Conservation (phyloP, 2,888 invertebrate species). For the Ectemnius cavifrons region DNA sequence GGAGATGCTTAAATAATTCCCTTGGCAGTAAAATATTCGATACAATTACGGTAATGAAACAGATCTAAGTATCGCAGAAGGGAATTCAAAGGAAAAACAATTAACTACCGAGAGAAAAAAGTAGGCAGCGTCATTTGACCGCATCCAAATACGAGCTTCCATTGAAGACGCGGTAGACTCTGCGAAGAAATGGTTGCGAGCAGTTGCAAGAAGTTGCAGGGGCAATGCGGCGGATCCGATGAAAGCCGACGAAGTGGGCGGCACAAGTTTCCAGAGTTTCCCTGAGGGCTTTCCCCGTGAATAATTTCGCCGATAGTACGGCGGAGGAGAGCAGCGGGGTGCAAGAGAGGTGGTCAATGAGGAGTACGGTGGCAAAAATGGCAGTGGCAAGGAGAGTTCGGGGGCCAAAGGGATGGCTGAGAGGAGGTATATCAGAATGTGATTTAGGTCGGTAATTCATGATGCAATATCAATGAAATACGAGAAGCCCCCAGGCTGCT, state of each 20-base stretch:
- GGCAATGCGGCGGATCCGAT: constrained; percentile 20
- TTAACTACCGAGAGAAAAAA: too few species aligned
- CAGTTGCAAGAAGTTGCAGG: constrained; percentile 36
- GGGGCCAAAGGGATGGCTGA: constrained; percentile 1
- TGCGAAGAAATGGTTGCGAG: constrained; percentile 21
- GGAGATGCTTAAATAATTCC: constrained; percentile 28
- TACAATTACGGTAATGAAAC: too few species aligned
- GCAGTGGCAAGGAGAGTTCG: neutral
- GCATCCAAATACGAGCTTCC: too few species aligned
- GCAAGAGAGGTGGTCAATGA: neutral
- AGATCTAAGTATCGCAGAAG: too few species aligned
- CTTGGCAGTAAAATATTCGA: neutral
- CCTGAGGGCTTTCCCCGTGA: constrained; percentile 40
- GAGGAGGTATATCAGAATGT: constrained; percentile 43
- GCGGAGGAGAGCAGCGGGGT: neutral
- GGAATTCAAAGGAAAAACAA: too few species aligned
- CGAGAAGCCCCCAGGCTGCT: constrained; percentile 43
- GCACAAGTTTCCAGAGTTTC: constrained; percentile 41
- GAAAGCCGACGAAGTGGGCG: constrained; percentile 33
- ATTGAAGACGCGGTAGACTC: too few species aligned
- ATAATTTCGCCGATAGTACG: constrained; percentile 46
- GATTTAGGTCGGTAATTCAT: constrained; percentile 55
- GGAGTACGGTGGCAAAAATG: constrained; percentile 21
- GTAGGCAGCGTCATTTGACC: too few species aligned
- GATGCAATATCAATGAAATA: constrained; percentile 59